These are phyloP conservation scores for Condylostylus longicornis DNA, from an alignment of 1,140 invertebrate species.

Conservation along the genomic window DNA sequence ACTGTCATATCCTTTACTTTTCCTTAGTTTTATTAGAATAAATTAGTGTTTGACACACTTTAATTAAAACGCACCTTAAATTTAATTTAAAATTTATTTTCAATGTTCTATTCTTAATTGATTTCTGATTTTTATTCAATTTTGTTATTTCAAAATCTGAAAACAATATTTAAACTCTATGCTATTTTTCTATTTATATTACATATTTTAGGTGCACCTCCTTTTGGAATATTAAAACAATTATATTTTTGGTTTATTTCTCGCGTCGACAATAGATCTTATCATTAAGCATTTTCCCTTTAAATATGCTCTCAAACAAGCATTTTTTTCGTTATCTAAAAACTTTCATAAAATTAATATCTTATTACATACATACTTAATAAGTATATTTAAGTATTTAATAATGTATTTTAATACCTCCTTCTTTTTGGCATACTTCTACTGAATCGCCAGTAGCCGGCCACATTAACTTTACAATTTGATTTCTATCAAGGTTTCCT, in stretches of 20 bases:
- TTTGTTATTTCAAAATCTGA: too few species aligned
- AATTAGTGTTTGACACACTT: too few species aligned
- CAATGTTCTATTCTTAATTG: too few species aligned
- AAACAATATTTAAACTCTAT: too few species aligned
- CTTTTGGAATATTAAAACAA: too few species aligned
- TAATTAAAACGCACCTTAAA: too few species aligned
- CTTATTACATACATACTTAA: background rate
- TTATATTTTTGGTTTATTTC: slow-evolving; percentile 22
- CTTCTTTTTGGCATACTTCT: slow-evolving; percentile 18
- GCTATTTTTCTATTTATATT: too few species aligned
- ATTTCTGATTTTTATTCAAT: too few species aligned
- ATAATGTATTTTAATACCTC: slow-evolving; percentile 16
- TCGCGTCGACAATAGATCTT: slow-evolving; percentile 20
- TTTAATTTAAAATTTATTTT: too few species aligned
- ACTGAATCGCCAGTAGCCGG: slow-evolving; percentile 25
- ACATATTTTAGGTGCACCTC: too few species aligned
- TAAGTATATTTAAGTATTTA: background rate
- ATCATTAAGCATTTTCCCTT: slow-evolving; percentile 21
- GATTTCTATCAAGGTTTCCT: slow-evolving; percentile 18
- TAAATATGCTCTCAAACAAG: slow-evolving; percentile 19
- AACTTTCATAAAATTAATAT: background rate
- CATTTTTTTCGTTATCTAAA: slow-evolving; percentile 17
- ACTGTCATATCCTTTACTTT: too few species aligned
- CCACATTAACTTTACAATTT: slow-evolving; percentile 22
- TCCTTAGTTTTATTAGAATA: too few species aligned